Percentiles rank a stretch among this genome's conserved stretches.
Conservation (phyloP, 2,797 vertebrate species). For the Vireo griseus region DNA sequence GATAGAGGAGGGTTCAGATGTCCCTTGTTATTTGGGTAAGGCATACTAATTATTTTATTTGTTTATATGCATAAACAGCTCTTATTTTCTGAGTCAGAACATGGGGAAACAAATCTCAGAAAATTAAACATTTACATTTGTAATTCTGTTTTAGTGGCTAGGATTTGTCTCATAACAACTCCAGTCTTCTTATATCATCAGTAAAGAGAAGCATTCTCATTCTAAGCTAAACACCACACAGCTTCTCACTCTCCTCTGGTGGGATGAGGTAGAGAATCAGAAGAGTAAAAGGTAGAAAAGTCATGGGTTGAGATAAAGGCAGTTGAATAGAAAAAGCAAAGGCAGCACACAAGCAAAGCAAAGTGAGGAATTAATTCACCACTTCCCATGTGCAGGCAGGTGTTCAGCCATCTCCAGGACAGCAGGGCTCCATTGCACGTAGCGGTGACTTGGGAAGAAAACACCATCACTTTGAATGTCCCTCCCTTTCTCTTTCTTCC, state of each 20-base stretch:
- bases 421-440: background rate
- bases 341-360: background rate
- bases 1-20: background rate
- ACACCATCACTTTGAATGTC: background rate
- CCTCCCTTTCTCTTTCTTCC: background rate
- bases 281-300: background rate
- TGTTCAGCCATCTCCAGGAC: background rate
- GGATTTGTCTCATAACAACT: background rate
- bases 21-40: background rate
- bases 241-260: accelerated
- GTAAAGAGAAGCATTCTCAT: background rate
- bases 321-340: background rate
- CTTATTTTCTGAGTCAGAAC: background rate
- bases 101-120: background rate
- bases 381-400: background rate
- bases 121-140: background rate
- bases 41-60: background rate
- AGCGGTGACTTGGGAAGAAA: background rate
- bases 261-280: accelerated
- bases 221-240: background rate
- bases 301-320: accelerated
- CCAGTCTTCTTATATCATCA: background rate
- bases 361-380: background rate
- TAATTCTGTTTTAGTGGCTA: background rate
- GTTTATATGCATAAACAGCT: background rate